phyloP scores from a whole-genome alignment of 1,140 invertebrate genomes.

The Tyrophagus putrescentiae region DNA sequence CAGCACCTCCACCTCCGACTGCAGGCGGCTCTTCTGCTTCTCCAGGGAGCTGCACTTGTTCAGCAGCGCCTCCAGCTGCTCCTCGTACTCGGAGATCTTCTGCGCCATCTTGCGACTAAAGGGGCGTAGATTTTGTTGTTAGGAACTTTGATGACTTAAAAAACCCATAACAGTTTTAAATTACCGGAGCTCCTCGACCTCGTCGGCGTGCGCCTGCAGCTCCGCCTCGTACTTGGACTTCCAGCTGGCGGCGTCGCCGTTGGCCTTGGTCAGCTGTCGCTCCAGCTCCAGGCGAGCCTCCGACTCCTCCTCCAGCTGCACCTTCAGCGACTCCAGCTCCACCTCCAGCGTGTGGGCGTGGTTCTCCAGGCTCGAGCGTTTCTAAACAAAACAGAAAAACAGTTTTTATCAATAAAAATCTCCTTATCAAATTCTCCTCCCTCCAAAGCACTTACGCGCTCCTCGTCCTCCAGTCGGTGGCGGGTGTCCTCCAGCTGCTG shows the following conservation, averaged over 20 bases:
- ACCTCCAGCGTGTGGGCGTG: conserved; percentile 73
- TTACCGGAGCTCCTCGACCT: conserved; percentile 73
- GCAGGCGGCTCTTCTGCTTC: conserved; percentile 85
- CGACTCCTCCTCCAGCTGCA: conserved; percentile 86
- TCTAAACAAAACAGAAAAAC: conserved; percentile 34
- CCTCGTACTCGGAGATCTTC: conserved; percentile 85
- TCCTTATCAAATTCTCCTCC: conserved; percentile 3
- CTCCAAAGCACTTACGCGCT: conserved; percentile 44
- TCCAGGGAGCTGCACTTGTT: conserved; percentile 82
- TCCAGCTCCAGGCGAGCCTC: conserved; percentile 85
- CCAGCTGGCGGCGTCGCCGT: conserved; percentile 71
- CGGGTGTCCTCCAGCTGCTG: conserved; percentile 81
- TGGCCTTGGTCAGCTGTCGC: conserved; percentile 77
- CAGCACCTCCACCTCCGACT: conserved; percentile 87
- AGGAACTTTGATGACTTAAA: conserved; percentile 1
- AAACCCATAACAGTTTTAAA: neutral
- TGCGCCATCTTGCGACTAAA: conserved; percentile 63
- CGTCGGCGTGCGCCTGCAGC: conserved; percentile 69
- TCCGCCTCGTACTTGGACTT: conserved; percentile 84
- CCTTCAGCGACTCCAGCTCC: conserved; percentile 77
- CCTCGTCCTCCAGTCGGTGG: conserved; percentile 83
- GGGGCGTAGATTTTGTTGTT: neutral
- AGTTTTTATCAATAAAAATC: neutral
- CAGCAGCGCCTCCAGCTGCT: conserved; percentile 78
- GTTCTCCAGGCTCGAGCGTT: conserved; percentile 70